phyloP scores from a whole-genome alignment of 2,797 vertebrate genomes.

The Gouania willdenowi region DNA sequence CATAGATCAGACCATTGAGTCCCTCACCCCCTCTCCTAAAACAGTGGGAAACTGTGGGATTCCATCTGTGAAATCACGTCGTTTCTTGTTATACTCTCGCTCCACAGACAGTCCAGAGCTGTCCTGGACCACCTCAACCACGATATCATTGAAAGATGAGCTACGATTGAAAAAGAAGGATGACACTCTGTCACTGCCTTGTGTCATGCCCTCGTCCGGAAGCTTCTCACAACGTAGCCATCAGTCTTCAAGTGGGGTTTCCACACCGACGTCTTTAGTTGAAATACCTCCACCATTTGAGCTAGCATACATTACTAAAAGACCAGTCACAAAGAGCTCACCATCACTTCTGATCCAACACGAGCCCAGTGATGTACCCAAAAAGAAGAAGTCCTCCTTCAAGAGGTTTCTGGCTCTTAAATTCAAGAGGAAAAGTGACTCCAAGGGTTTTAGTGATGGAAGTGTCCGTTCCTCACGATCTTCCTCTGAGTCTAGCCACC shows the following conservation, averaged over 20 bases:
- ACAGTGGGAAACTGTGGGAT: conserved; percentile 63
- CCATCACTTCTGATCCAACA: conserved; percentile 89
- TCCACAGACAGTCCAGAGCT: conserved; percentile 85
- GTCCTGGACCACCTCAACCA: conserved; percentile 69
- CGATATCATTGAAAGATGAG: conserved; percentile 67
- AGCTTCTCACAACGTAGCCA: conserved; percentile 90
- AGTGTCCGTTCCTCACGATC: conserved; percentile 88
- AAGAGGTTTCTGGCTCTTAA: conserved; percentile 92
- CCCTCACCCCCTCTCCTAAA: conserved; percentile 65
- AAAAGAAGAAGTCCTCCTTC: conserved; percentile 96
- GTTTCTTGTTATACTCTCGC: conserved; percentile 85
- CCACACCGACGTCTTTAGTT: conserved; percentile 88
- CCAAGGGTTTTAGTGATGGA: conserved; percentile 84
- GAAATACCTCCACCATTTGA: conserved; percentile 98
- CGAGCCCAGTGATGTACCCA: conserved; percentile 82
- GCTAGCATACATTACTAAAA: conserved; percentile 93
- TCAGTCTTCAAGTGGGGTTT: conserved; percentile 85
- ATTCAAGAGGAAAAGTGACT: conserved; percentile 89
- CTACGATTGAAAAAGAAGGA: conserved; percentile 80
- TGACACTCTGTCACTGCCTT: conserved; percentile 86
- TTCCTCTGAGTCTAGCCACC: conserved; percentile 94
- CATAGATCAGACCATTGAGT: conserved; percentile 63
- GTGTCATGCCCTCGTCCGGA: conserved; percentile 88
- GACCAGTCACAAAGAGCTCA: conserved; percentile 95
- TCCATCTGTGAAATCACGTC: conserved; percentile 79